A percentile compares a stretch with the other conserved stretches of the same genome.
phyloP scores from a whole-genome alignment of 2,888 invertebrate genomes.

The Molanna angustata region DNA sequence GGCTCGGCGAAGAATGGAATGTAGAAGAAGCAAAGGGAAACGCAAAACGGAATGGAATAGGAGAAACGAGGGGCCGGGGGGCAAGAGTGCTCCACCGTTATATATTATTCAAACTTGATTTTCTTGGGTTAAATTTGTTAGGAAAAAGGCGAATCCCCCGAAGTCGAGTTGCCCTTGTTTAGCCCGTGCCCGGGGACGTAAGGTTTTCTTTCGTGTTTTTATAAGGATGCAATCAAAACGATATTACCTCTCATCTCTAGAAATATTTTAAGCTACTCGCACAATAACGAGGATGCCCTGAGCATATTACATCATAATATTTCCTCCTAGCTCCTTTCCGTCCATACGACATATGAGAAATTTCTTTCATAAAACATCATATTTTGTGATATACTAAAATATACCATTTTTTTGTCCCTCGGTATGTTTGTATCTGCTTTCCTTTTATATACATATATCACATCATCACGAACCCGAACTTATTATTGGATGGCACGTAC shows the following conservation, averaged over 20 bases:
- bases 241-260: constrained; percentile 23
- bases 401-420: too few species aligned
- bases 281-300: constrained; percentile 16
- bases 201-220: constrained; percentile 27
- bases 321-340: not conserved
- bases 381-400: too few species aligned
- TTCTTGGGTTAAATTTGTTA: constrained; percentile 33
- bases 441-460: too few species aligned
- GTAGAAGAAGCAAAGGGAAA: constrained; percentile 2
- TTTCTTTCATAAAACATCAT: not conserved
- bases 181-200: constrained; percentile 19
- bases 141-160: constrained; percentile 30
- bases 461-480: too few species aligned
- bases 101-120: constrained; percentile 34
- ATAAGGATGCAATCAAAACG: constrained; percentile 25
- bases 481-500: too few species aligned
- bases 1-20: too few species aligned
- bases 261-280: constrained; percentile 8
- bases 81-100: constrained; percentile 24
- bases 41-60: constrained; percentile 13
- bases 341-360: not conserved
- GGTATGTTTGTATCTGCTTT: too few species aligned
- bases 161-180: constrained; percentile 25
- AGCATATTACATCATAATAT: constrained; percentile 12
- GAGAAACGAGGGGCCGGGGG: constrained; percentile 18